A percentile compares a stretch with the other conserved stretches of the same genome.
These are phyloP conservation scores for Neodiprion pinetum DNA, from an alignment of 1,140 invertebrate genomes.

Conservation along the genomic window DNA sequence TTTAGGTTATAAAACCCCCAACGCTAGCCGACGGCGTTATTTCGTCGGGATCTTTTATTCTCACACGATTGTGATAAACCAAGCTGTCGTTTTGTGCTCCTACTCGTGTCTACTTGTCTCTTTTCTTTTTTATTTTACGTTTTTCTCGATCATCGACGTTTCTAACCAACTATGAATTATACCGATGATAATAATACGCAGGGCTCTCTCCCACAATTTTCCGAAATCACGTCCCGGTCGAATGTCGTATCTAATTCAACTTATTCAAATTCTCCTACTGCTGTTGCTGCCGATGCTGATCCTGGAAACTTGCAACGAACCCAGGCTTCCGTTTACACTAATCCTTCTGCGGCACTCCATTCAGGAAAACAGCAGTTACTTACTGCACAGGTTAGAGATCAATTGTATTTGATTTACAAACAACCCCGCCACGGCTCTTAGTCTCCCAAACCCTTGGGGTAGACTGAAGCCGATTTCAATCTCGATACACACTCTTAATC, in stretches of 20 bases:
- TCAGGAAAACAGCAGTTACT: conserved; percentile 46
- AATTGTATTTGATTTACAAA: no score
- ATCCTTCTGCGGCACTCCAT: conserved; percentile 35
- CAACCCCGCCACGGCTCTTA: not conserved
- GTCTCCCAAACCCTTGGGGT: not conserved
- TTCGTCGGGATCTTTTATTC: not conserved
- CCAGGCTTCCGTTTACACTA: conserved; percentile 47
- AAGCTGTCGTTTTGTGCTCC: no score
- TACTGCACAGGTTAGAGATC: conserved; percentile 32
- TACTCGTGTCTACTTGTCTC: no score
- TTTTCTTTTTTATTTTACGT: no score
- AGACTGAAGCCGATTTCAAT: not conserved
- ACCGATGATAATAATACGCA: conserved; percentile 43
- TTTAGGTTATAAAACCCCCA: not conserved
- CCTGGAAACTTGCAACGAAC: conserved; percentile 31
- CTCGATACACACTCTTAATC: no score
- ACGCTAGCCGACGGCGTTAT: no score
- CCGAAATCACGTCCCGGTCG: conserved; percentile 45
- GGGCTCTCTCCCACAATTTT: conserved; percentile 52
- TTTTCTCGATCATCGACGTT: no score
- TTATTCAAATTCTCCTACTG: conserved; percentile 35
- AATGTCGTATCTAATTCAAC: conserved; percentile 37
- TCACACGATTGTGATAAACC: not conserved
- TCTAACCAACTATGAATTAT: conserved; percentile 47
- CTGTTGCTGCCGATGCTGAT: not conserved